A percentile compares a stretch with the other conserved stretches of the same genome.
Evolutionary conservation across 2,113 vertebrate genomes (phyloP).

Genomic region (Lamprotornis superbus): DNA sequence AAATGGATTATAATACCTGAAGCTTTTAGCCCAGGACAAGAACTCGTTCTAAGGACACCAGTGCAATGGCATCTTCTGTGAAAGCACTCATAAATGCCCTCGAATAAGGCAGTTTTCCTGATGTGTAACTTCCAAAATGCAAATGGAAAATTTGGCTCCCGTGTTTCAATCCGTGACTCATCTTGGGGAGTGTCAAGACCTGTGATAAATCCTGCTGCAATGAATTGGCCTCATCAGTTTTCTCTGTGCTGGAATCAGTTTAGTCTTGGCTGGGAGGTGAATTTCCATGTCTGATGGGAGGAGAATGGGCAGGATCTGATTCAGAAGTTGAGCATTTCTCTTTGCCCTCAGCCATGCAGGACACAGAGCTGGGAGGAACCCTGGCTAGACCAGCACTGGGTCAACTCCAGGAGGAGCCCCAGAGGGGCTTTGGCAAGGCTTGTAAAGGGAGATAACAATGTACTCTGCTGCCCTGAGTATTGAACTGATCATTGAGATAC

Average conservation of each 20-base stretch:
- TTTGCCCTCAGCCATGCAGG: neutral
- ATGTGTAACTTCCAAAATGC: neutral
- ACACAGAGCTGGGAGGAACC: neutral
- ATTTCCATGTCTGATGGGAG: neutral
- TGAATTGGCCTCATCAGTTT: neutral
- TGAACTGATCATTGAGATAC: accelerated
- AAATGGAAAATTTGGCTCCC: neutral
- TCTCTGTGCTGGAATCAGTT: neutral
- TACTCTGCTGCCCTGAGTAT: neutral
- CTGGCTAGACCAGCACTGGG: neutral
- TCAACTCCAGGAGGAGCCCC: neutral
- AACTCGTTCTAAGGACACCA: neutral
- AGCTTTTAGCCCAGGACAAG: neutral
- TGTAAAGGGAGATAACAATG: too few species aligned
- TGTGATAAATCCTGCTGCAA: neutral
- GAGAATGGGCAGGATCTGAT: neutral
- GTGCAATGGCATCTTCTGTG: neutral
- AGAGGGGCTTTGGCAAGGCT: neutral
- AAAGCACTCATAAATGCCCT: neutral
- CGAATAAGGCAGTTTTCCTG: neutral
- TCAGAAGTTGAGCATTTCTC: neutral
- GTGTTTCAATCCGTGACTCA: neutral
- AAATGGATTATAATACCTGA: neutral
- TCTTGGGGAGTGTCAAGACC: neutral
- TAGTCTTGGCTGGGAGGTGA: neutral